Conservation (phyloP, 2,888 invertebrate species). For the Aspidiotus rigidus region DNA sequence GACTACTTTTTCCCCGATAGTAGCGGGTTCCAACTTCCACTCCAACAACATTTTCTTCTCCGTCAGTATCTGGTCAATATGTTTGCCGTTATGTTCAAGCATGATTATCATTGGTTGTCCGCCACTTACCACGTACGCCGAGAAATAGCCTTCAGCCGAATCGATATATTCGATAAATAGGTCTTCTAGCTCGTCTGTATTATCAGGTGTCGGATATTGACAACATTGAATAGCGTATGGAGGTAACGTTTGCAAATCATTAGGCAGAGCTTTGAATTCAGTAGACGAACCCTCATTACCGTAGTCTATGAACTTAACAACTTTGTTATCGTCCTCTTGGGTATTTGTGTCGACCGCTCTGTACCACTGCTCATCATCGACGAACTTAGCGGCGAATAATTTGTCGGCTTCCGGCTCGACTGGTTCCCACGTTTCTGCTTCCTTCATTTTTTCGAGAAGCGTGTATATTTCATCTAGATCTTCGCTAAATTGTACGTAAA, state of each 20-base stretch:
- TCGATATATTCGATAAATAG: constrained; percentile 12
- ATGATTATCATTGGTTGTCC: constrained; percentile 10
- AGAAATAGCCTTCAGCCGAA: constrained; percentile 4
- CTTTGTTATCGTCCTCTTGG: constrained; percentile 47
- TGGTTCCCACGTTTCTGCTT: constrained; percentile 13
- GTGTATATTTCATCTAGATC: constrained; percentile 47
- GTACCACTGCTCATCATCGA: constrained; percentile 59
- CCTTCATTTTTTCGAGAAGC: constrained; percentile 10
- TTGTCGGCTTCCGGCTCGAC: constrained; percentile 43
- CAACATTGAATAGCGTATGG: constrained; percentile 55
- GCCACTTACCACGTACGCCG: constrained; percentile 13
- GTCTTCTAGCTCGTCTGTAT: constrained; percentile 43
- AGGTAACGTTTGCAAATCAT: constrained; percentile 52
- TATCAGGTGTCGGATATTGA: constrained; percentile 49
- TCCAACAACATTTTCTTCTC: not conserved
- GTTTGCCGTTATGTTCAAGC: constrained; percentile 9
- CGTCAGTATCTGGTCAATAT: constrained; percentile 6
- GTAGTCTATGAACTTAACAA: constrained; percentile 59
- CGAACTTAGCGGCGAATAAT: constrained; percentile 56
- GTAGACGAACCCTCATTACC: constrained; percentile 57
- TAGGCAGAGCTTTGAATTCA: constrained; percentile 53
- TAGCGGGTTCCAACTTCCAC: not conserved
- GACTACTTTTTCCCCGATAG: constrained; percentile 4
- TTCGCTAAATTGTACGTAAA: constrained; percentile 64
- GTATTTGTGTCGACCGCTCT: constrained; percentile 54